Base-by-base conservation (phyloP, 2,113 vertebrate species). In the Urocynchramus pylzowi region DNA sequence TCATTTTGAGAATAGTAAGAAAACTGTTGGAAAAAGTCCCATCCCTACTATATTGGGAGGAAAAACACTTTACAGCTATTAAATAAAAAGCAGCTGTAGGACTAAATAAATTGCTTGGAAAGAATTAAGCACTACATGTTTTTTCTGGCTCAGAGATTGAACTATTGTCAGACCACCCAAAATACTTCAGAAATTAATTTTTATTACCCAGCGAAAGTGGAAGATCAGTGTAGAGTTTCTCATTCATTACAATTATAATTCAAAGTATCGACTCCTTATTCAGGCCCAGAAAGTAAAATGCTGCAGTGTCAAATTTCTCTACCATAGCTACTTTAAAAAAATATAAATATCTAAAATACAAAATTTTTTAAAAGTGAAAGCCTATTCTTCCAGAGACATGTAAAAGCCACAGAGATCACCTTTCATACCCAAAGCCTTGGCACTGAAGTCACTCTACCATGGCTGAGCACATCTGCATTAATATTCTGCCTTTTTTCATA, bases 11-110 rank as follows among this genome's bases (percentile, higher is more conserved):
- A 74, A 31, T 16, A 75, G 39, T 49, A 81, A 53, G 49, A 78
- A 82, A 73, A 49, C 6, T 47, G 13, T 54, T 90, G 59, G 44
- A 15, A 87, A 33, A 87, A 57, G 37, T 54, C 10, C 23, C 7
- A 7, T 27, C 39, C 21, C 16, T 27, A 17, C 31, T 14, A 12
- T 47, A 33, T 6, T 54, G 78, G 13, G 28, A 93, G 28, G 28
- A 73, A 90, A 89, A 90, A 18, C 27, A 31, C 47, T 82, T 87
- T 35, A 22, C 80, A 80, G 26, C 67, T 86, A 13, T 90, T 79
- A 87, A 92, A 78, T 87, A 18, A 50, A 64, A 96, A 92, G 64
- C 73, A 93, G 88, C 75, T 93, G 80, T 42, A 83, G 61, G 28
- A 76, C 52, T 84, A 80, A 79, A 79, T 80, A 83, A 91, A 77